Conservation (phyloP, 2,113 vertebrate genomes). For the chimpanzee (Pan troglodytes) region NHGRI_mPanTro3-v2.1_pri NC_072401.2:75424501-75425000, state of each 20-base stretch:
- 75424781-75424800: background rate
- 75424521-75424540: background rate
- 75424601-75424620: background rate
- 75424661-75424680: conserved; percentile 48
- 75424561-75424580: conserved; percentile 17
- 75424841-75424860: background rate
- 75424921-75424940: background rate
- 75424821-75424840: conserved; percentile 8
- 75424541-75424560: conserved; percentile 54
- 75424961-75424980: background rate
- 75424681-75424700: conserved; percentile 31
- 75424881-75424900: background rate
- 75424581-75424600: background rate
- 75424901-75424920: background rate
- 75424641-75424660: conserved; percentile 3
- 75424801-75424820: background rate
- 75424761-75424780: background rate
- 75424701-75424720: background rate
- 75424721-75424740: conserved; percentile 7
- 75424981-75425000: background rate
- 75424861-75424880: background rate
- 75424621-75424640: background rate
- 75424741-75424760: conserved; percentile 27
- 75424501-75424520: background rate
- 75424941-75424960: background rate